Evolutionary conservation across 2,797 vertebrate species (phyloP).

Genomic region (Lepus oiostolus): DNA sequence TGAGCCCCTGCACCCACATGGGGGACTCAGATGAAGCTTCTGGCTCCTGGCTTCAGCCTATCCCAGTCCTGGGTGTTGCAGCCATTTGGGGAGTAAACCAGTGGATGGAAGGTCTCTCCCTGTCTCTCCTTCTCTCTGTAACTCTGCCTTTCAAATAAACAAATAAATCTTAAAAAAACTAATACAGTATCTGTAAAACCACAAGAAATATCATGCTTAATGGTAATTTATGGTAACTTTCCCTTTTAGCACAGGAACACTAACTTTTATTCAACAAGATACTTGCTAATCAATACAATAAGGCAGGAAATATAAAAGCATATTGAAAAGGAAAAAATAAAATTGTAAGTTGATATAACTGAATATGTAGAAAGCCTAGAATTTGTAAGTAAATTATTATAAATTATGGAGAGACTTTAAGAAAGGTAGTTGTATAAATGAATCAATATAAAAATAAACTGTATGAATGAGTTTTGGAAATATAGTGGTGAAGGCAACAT

Average conservation of each 20-base stretch:
- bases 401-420: background rate
- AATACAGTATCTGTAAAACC: background rate
- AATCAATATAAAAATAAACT: background rate
- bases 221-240: background rate
- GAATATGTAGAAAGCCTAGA: background rate
- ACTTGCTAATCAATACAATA: background rate
- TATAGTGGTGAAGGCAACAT: background rate
- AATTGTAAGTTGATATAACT: background rate
- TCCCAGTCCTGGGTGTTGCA: no score
- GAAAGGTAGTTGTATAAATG: background rate
- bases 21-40: no score
- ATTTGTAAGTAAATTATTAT: background rate
- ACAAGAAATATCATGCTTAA: background rate
- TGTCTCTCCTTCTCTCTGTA: no score
- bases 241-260: background rate
- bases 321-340: background rate
- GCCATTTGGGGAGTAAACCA: no score
- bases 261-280: background rate
- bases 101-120: no score
- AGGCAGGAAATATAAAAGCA: background rate
- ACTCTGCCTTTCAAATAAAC: no score
- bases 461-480: background rate
- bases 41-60: no score
- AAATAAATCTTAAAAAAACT: background rate
- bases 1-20: no score